Percentiles rank a stretch among this genome's conserved stretches.
These are phyloP conservation scores for Cliona cf. orientalis DNA, from an alignment of 37 sponge, comb jelly and placozoan genomes.

Conservation along the genomic window DNA sequence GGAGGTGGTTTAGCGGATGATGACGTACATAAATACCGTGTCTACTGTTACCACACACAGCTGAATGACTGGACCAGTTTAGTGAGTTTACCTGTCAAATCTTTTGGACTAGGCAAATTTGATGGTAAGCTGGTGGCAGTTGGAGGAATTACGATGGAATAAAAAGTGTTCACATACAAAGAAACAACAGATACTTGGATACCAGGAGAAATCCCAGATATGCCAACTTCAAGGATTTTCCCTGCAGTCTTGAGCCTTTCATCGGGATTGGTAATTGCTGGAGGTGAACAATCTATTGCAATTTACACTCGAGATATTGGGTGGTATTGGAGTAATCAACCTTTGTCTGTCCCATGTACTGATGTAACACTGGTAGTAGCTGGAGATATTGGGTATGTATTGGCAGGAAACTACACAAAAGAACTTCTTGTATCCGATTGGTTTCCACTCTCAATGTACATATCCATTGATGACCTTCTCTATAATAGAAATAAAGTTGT, in stretches of 20 bases:
- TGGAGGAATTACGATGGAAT: slow-evolving; percentile 20
- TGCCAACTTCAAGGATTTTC: slow-evolving; percentile 14
- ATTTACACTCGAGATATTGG: slow-evolving; percentile 19
- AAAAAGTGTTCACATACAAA: slow-evolving; percentile 20
- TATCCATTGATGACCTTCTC: slow-evolving; percentile 17
- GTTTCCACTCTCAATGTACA: slow-evolving; percentile 18
- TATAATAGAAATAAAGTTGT: slow-evolving; percentile 24
- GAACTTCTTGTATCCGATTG: neutral
- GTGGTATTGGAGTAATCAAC: slow-evolving; percentile 44
- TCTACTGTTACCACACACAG: slow-evolving; percentile 27
- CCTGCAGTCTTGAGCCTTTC: slow-evolving; percentile 37
- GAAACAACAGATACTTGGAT: slow-evolving; percentile 2
- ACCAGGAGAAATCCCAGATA: neutral
- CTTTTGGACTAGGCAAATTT: slow-evolving; percentile 33
- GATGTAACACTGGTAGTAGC: slow-evolving; percentile 11
- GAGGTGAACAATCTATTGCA: slow-evolving; percentile 14
- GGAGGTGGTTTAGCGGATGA: slow-evolving; percentile 8
- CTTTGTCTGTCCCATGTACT: neutral
- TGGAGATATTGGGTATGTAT: slow-evolving; percentile 22
- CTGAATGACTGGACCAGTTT: slow-evolving; percentile 14
- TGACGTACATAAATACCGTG: slow-evolving; percentile 22
- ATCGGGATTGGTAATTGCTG: slow-evolving; percentile 28
- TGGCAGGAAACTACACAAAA: slow-evolving; percentile 23
- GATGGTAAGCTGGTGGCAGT: slow-evolving; percentile 20
- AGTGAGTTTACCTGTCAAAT: slow-evolving; percentile 13